Evolutionary conservation across 2,113 vertebrate genomes (phyloP).

Genomic region (Uropsilus gracilis): DNA sequence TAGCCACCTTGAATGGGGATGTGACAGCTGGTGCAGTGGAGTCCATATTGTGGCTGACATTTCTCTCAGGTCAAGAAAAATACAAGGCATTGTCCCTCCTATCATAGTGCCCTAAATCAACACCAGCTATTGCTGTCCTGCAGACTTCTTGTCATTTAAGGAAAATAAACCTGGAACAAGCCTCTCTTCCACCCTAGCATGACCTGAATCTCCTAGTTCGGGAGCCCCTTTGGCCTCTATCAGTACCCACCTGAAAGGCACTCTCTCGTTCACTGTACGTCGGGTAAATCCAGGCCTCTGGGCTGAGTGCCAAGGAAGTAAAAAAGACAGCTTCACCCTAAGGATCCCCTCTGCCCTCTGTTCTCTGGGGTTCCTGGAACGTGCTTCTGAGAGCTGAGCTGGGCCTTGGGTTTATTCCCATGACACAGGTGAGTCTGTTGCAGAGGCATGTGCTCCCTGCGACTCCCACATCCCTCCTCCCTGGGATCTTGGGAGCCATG

Average conservation of each 20-base stretch:
- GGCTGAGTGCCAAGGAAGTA: conserved; percentile 38
- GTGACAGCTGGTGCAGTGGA: not conserved
- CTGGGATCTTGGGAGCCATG: not conserved
- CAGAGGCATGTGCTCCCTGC: not conserved
- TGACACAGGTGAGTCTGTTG: rapidly evolving
- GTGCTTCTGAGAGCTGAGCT: not conserved
- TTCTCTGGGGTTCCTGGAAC: not conserved
- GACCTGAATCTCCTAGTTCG: not conserved
- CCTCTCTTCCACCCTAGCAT: not conserved
- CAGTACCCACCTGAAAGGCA: not conserved
- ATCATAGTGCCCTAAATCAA: not conserved
- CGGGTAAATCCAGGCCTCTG: not conserved
- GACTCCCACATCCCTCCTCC: not conserved
- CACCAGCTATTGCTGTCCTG: not conserved
- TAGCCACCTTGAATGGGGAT: not conserved
- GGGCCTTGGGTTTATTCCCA: not conserved
- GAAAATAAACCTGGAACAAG: not conserved
- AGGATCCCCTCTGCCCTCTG: not conserved
- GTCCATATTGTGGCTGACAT: not conserved
- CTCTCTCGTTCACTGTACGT: not conserved
- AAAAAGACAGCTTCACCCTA: conserved; percentile 38
- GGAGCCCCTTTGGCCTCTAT: not conserved
- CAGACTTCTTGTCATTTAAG: not conserved
- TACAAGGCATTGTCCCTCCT: not conserved
- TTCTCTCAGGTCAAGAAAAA: not conserved